Evolutionary conservation across 2,888 invertebrate genomes (phyloP), one percentile per base, ranked within the genome.

Genomic region (Conistra vaccinii): DNA sequence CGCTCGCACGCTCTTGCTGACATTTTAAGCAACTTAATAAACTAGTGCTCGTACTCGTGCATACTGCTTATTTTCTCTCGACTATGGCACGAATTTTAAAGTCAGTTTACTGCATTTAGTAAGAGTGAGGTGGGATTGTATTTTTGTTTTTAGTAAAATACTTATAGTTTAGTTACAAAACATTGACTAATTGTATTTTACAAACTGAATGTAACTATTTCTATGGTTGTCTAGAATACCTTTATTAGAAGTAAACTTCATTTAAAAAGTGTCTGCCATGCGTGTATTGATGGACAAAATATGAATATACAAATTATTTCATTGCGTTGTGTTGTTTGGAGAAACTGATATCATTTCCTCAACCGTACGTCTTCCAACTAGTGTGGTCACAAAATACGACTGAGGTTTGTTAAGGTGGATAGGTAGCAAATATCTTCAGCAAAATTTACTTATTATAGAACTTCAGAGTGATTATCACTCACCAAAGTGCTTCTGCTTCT

Each of bases 21-120:
- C 92, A 90, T 90, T 91, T 90, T 90, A 91, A 91, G 91, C 91
- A 92, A 94, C 92, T 93, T 94, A 93, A 93, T 94, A 92, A 93
- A 94, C 92, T 91, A 87, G 84, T 78, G 82, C 78, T 76, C 80
- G 80, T 80, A 78, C 85, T 81, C 81, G 82, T 89, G 89, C 88
- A 89, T 90, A 87, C 84, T 85, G 88, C 88, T 89, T 88, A 91
- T 90, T 90, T 90, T 86, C 67, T 70, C 76, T 83, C 66, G 20
- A 66, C 76, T 58, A 73, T 72, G 73, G 71, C 63, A 76, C 61
- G 53, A 80, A 67, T 85, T 79, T 73, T 74, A 83, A 73, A 79
- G 71, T 78, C 73, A 79, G 67, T 85, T 85, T 76, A 62, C 62
- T 78, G 48, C 26, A 32, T 69, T 77, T 76, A 62, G 70, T 70